Evolutionary conservation across 2,113 vertebrate genomes (phyloP).

Genomic region (Apteryx mantelli): DNA sequence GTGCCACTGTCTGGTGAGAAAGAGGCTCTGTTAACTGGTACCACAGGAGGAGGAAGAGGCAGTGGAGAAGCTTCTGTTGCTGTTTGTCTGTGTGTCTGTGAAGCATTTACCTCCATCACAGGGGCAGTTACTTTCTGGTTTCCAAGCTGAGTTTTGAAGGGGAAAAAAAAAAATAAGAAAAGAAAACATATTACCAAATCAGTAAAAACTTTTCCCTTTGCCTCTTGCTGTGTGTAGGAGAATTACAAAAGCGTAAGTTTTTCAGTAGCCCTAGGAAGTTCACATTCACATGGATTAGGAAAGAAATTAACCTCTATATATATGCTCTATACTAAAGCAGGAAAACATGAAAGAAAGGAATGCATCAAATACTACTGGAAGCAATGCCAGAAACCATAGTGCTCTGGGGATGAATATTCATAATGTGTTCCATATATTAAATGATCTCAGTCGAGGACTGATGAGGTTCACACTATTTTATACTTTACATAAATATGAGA

Average conservation of each 20-base stretch:
- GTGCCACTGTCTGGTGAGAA: slow-evolving; percentile 70
- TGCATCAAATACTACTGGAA: slow-evolving; percentile 51
- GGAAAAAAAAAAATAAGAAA: slow-evolving; percentile 73
- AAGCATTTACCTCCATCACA: slow-evolving; percentile 79
- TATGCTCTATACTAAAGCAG: slow-evolving; percentile 34
- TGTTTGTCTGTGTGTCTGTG: slow-evolving; percentile 75
- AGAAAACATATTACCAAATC: slow-evolving; percentile 70
- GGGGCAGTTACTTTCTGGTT: slow-evolving; percentile 76
- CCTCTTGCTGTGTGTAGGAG: slow-evolving; percentile 53
- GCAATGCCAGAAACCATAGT: slow-evolving; percentile 66
- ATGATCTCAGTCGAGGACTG: not conserved
- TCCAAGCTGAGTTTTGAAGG: slow-evolving; percentile 78
- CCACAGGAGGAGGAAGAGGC: slow-evolving; percentile 61
- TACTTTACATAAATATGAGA: not conserved
- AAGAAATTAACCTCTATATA: slow-evolving; percentile 20
- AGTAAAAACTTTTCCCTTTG: slow-evolving; percentile 59
- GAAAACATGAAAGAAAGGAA: slow-evolving; percentile 51
- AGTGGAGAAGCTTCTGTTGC: slow-evolving; percentile 70
- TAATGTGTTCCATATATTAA: not conserved
- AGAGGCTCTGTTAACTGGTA: slow-evolving; percentile 63
- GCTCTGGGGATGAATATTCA: slow-evolving; percentile 25
- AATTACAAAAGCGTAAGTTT: slow-evolving; percentile 31
- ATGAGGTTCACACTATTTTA: not conserved
- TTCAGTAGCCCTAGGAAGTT: slow-evolving; percentile 55
- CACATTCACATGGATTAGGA: slow-evolving; percentile 68